These are phyloP conservation scores for Geophilus truncorum DNA, from an alignment of 2,888 invertebrate genomes.

Conservation along the genomic window DNA sequence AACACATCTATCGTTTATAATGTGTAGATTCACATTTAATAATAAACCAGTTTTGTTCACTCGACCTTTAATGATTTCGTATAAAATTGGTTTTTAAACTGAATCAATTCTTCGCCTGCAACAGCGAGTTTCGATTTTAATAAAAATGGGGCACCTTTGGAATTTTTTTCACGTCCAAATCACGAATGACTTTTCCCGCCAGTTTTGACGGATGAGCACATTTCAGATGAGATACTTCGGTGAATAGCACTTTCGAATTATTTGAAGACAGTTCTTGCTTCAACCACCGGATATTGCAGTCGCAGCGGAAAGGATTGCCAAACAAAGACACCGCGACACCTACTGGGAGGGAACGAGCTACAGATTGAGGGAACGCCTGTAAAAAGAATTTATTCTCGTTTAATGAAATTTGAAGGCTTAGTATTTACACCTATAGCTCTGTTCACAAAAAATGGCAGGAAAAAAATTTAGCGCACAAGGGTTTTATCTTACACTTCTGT, in stretches of 20 bases:
- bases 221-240: conserved; percentile 44
- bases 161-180: conserved; percentile 41
- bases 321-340: conserved; percentile 46
- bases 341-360: conserved; percentile 44
- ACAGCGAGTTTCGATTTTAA: background rate
- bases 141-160: conserved; percentile 37
- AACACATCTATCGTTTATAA: no score
- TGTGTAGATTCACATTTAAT: no score
- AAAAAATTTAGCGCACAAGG: background rate
- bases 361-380: conserved; percentile 45
- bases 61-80: no score
- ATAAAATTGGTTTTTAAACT: background rate
- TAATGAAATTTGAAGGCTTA: background rate
- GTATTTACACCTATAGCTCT: background rate
- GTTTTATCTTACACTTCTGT: background rate
- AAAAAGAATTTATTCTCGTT: background rate
- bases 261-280: conserved; percentile 37
- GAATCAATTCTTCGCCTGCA: background rate
- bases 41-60: no score
- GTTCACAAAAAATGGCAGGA: background rate
- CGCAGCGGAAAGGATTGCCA: conserved; percentile 51
- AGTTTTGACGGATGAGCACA: conserved; percentile 45
- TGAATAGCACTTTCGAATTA: conserved; percentile 38
- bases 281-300: conserved; percentile 49
- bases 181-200: conserved; percentile 41